phyloP scores from a whole-genome alignment of 2,113 vertebrate species.

The Scortum barcoo region DNA sequence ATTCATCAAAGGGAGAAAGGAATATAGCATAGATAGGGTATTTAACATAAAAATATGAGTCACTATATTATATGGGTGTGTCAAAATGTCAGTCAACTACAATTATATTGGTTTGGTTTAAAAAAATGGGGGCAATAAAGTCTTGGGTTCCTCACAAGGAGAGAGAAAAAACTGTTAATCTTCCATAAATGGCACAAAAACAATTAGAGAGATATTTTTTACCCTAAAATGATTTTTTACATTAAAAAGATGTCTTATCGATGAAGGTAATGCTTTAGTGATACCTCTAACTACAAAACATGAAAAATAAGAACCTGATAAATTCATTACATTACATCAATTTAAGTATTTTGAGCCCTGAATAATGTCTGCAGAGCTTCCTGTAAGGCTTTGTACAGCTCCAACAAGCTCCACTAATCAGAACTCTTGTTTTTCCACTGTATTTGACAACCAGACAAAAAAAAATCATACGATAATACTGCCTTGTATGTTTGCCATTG shows the following conservation, averaged over 20 bases:
- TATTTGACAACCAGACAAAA: no score
- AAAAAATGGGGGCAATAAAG: background rate
- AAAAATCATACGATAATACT: no score
- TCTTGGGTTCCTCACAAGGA: background rate
- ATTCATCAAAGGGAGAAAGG: slow-evolving; percentile 1
- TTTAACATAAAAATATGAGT: slow-evolving; percentile 7
- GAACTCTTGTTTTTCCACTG: no score
- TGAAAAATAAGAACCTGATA: no score
- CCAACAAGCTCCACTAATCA: background rate
- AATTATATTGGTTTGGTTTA: background rate
- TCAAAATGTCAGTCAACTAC: background rate
- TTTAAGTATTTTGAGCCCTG: background rate
- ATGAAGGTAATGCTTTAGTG: background rate
- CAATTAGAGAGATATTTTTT: no score
- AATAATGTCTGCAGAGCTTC: background rate
- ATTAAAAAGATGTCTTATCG: no score
- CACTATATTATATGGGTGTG: background rate
- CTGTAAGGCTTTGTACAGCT: background rate
- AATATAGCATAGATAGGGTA: background rate
- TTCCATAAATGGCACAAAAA: no score
- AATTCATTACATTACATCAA: no score
- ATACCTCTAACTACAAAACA: background rate
- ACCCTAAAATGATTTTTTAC: no score
- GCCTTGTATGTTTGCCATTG: no score
- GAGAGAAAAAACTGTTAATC: background rate